Evolutionary conservation across 2,113 vertebrate genomes (phyloP).

Genomic region (Anser cygnoides): DNA sequence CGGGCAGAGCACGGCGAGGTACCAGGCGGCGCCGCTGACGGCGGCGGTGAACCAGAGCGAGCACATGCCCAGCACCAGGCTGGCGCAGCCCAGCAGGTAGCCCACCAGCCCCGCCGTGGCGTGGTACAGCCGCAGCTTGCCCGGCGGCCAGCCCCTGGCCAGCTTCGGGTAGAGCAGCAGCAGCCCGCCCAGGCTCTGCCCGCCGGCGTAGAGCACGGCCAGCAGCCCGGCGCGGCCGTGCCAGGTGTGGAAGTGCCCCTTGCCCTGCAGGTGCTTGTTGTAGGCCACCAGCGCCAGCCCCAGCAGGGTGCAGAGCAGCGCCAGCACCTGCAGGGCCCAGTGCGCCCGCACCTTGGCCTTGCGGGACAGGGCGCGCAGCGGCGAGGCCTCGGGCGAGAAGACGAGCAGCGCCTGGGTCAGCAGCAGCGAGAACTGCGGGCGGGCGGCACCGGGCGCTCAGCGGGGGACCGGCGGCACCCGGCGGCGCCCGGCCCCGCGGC

Average conservation of each 20-base stretch:
- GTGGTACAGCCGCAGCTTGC: constrained; percentile 93
- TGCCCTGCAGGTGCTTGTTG: constrained; percentile 89
- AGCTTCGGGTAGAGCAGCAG: constrained; percentile 89
- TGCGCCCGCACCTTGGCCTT: constrained; percentile 87
- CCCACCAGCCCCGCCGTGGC: constrained; percentile 88
- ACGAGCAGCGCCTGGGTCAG: constrained; percentile 94
- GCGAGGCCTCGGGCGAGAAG: constrained; percentile 90
- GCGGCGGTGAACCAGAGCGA: constrained; percentile 88
- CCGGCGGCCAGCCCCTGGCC: constrained; percentile 89
- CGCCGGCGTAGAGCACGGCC: constrained; percentile 75
- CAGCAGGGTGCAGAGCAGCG: constrained; percentile 80
- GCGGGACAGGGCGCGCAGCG: constrained; percentile 81
- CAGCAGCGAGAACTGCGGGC: constrained; percentile 90
- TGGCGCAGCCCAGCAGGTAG: constrained; percentile 87
- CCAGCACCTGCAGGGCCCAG: constrained; percentile 89
- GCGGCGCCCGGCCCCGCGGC: not conserved
- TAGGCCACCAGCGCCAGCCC: constrained; percentile 85
- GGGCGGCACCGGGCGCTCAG: not conserved
- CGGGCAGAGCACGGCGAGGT: constrained; percentile 85
- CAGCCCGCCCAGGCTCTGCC: constrained; percentile 84
- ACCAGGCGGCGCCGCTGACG: constrained; percentile 83
- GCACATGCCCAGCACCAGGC: constrained; percentile 88
- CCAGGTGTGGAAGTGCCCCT: constrained; percentile 90
- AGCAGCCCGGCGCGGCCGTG: constrained; percentile 88
- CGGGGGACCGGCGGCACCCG: too few relatives aligned